Conservation (phyloP, 2,888 invertebrate genomes). For the Paralinhomoeus sp. region DNA sequence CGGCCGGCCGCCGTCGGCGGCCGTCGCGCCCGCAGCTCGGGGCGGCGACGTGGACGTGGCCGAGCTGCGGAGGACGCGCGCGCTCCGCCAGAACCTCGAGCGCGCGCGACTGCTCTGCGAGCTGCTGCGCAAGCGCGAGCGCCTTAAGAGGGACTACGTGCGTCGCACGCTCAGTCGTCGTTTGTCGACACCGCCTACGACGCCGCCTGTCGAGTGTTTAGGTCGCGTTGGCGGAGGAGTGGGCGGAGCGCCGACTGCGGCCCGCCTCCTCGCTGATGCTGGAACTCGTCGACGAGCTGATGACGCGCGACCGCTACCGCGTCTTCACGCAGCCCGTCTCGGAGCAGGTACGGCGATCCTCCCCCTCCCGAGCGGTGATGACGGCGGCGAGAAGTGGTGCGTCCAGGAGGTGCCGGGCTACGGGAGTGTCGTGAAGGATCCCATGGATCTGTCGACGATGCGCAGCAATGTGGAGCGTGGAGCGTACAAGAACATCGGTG, state of each 20-base stretch:
- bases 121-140: slow-evolving; percentile 77
- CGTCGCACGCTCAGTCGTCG: too few relatives aligned
- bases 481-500: slow-evolving; percentile 44
- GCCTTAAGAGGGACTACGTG: slow-evolving; percentile 54
- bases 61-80: slow-evolving; percentile 55
- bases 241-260: not conserved
- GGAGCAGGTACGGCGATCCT: not conserved
- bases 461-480: slow-evolving; percentile 34
- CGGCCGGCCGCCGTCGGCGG: too few relatives aligned
- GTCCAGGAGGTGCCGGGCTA: slow-evolving; percentile 53
- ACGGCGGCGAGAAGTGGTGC: too few relatives aligned
- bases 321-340: slow-evolving; percentile 2
- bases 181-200: too few relatives aligned
- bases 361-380: too few relatives aligned
- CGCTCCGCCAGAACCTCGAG: slow-evolving; percentile 75
- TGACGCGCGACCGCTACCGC: slow-evolving; percentile 6
- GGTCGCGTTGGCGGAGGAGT: not conserved
- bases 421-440: slow-evolving; percentile 52
- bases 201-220: not conserved
- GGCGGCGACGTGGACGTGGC: not conserved
- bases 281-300: slow-evolving; percentile 7
- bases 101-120: slow-evolving; percentile 73
- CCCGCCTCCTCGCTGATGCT: slow-evolving; percentile 3
- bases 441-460: slow-evolving; percentile 79
- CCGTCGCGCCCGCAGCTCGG: too few relatives aligned